Percentiles rank a stretch among this genome's conserved stretches.
phyloP scores from a whole-genome alignment of 2,113 vertebrate genomes.

The Arenaria interpres region DNA sequence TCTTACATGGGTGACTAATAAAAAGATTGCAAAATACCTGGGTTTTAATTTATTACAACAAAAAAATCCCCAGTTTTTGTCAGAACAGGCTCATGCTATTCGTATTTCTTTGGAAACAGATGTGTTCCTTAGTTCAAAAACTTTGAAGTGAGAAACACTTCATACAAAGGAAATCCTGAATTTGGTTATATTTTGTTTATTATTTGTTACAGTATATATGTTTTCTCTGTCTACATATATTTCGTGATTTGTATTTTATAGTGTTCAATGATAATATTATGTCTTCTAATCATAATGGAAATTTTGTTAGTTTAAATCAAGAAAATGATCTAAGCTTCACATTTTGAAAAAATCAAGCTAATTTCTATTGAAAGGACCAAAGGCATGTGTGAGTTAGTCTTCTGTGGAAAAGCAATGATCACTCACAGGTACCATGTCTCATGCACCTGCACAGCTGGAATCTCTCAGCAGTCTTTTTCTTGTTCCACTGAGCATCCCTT shows the following conservation, averaged over 20 bases:
- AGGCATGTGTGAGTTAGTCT: not conserved
- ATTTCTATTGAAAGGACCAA: not conserved
- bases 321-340: not conserved
- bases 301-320: not conserved
- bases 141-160: not conserved
- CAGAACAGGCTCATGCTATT: fast-evolving
- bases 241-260: not conserved
- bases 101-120: not conserved
- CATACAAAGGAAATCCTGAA: not conserved
- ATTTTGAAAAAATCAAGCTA: not conserved
- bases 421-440: not conserved
- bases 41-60: not conserved
- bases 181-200: not conserved
- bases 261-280: not conserved
- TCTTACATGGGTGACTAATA: not conserved
- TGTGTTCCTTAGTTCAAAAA: not conserved
- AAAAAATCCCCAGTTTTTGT: not conserved
- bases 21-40: not conserved
- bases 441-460: not conserved
- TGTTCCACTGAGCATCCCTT: not conserved
- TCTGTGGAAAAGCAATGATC: not conserved
- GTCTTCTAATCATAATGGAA: not conserved
- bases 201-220: not conserved
- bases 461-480: not conserved
- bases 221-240: not conserved